phyloP scores from a whole-genome alignment of 2,113 vertebrate species.

The Triplophysa siluroides region DNA sequence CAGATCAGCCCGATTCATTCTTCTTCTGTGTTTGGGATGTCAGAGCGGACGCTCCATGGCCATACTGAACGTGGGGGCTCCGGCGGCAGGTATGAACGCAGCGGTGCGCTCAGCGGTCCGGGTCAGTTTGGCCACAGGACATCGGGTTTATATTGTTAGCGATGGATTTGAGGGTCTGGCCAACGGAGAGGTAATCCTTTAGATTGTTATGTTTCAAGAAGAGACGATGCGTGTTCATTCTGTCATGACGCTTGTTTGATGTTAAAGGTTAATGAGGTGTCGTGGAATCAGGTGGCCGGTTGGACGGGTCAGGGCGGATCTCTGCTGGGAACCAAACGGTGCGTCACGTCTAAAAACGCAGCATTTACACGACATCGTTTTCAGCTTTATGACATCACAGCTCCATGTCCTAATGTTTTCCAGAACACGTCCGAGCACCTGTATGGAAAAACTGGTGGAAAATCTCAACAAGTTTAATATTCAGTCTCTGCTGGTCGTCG shows the following conservation, averaged over 20 bases:
- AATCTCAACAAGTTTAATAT: constrained; percentile 81
- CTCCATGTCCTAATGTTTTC: not conserved
- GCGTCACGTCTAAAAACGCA: constrained; percentile 38
- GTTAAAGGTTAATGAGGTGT: constrained; percentile 81
- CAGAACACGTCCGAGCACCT: constrained; percentile 85
- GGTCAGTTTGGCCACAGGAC: constrained; percentile 80
- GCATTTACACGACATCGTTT: not conserved
- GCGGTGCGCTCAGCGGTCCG: constrained; percentile 87
- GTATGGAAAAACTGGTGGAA: constrained; percentile 85
- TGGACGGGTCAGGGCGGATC: constrained; percentile 95
- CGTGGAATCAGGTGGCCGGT: constrained; percentile 87
- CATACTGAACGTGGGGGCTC: constrained; percentile 91
- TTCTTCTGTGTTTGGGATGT: not conserved
- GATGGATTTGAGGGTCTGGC: constrained; percentile 91
- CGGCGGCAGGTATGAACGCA: constrained; percentile 90
- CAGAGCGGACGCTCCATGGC: constrained; percentile 84
- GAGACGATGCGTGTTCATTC: no score
- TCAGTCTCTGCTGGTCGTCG: constrained; percentile 86
- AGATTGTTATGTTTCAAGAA: not conserved
- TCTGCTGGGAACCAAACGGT: constrained; percentile 94
- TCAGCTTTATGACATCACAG: not conserved
- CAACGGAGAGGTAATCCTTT: constrained; percentile 76
- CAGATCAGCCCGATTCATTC: not conserved
- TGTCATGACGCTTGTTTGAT: not conserved
- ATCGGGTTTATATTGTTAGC: constrained; percentile 82